phyloP scores from a whole-genome alignment of 2,113 vertebrate genomes.

The Malurus alboscapulatus region DNA sequence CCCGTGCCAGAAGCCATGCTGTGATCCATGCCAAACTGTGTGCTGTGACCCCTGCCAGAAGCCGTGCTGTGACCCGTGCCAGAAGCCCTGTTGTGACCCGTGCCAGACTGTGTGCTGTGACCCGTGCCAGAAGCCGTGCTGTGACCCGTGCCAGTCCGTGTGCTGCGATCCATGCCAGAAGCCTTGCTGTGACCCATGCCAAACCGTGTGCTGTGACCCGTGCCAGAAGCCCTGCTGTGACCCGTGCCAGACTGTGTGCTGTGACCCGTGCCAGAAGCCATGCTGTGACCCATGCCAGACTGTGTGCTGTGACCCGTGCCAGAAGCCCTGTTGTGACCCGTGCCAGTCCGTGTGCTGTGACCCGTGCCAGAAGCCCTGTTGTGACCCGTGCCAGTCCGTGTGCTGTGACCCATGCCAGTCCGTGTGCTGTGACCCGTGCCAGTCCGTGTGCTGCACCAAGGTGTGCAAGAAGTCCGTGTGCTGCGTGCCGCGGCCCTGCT shows the following conservation, averaged over 20 bases:
- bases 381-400: neutral
- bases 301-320: neutral
- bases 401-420: neutral
- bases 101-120: neutral
- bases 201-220: fast-evolving
- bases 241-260: neutral
- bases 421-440: neutral
- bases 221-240: neutral
- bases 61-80: neutral
- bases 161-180: neutral
- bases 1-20: neutral
- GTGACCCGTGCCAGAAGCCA: neutral
- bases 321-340: neutral
- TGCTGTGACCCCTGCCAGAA: neutral
- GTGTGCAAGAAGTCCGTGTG: neutral
- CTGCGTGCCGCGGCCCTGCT: neutral
- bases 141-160: neutral
- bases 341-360: neutral
- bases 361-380: neutral
- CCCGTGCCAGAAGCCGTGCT: neutral
- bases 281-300: neutral
- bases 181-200: neutral
- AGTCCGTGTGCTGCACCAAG: neutral
- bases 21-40: neutral
- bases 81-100: no score